Base-by-base conservation (phyloP, 1,140 invertebrate species). In the Drosophila kepulauana region DNA sequence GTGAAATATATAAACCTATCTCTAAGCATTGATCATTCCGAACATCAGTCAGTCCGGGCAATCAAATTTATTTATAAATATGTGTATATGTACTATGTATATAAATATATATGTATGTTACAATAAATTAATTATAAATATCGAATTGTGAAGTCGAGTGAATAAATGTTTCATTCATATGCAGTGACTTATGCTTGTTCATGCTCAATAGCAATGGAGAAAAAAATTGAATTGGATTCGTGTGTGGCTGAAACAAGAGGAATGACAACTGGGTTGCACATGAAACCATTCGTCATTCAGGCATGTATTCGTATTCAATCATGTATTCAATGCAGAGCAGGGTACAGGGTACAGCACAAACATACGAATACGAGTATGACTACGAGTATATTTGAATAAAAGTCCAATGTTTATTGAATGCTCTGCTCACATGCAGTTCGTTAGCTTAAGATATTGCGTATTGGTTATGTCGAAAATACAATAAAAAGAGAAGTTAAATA, bases 321-420 rank as follows among this genome's bases (percentile, higher is more conserved):
- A 78, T 79, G 80, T 84, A 86, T 86, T 88, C 82, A 79, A 82
- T 82, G 67, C 79, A 73, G 71, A 78, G 65, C 57, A 38, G 20
- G 20, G 20, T 10, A 33, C 30, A 33, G 30, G 5, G 57, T 30
- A 56, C 35, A 30, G 56, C 57, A 35, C 20, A 25, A 25, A 25
- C 20, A 25, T 25, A 25, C 28, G 46, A 52, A 48, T 72, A 20
- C 56, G 62, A 72, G 33, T 58, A 16, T 33, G 57, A 30, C 10
- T 46, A 33, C 65, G 70, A 79, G 75, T 79, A 70, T 82, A 82
- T 82, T 82, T 88, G 82, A 87, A 87, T 88, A 87, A 87, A 77
- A 77, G 73, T 76, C 76, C 61, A 61, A 80, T 87, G 79, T 88
- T 88, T 88, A 82, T 73, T 51, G 69, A 76, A 62, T 61, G 70